These are phyloP conservation scores for Baryphthengus martii DNA, from an alignment of 2,113 vertebrate species.

Conservation along the genomic window DNA sequence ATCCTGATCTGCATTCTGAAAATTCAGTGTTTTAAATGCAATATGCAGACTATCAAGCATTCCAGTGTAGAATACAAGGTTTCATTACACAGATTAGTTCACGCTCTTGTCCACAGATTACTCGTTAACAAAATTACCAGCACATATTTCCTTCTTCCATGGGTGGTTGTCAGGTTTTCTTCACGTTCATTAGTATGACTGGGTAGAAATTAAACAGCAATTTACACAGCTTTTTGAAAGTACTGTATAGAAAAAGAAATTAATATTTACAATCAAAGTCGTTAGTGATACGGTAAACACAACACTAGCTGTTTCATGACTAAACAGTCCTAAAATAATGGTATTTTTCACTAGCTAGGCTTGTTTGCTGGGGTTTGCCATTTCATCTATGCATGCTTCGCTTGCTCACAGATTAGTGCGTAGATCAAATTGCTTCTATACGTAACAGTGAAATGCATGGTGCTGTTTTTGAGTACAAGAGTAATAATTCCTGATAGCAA, in stretches of 20 bases:
- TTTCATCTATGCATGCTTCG: neutral
- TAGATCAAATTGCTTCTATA: neutral
- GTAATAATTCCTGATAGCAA: neutral
- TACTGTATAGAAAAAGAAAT: neutral
- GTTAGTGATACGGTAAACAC: neutral
- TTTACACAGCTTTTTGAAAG: neutral
- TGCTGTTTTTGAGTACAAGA: neutral
- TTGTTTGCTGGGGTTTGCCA: neutral
- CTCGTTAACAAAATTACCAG: neutral
- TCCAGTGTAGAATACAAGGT: neutral
- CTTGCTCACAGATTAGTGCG: neutral
- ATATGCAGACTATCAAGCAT: constrained; percentile 27
- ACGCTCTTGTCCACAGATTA: constrained; percentile 4
- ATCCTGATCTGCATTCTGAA: constrained; percentile 34
- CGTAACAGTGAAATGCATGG: neutral
- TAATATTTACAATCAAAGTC: neutral
- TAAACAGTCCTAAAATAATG: neutral
- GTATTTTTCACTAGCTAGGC: neutral
- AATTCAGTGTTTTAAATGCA: constrained; percentile 28
- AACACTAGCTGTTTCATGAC: neutral
- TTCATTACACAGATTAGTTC: constrained; percentile 12
- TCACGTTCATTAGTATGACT: neutral
- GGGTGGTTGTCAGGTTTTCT: neutral
- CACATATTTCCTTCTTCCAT: neutral
- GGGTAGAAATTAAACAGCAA: neutral